Percentiles rank a stretch among this genome's conserved stretches.
Conservation (phyloP, 1,140 invertebrate species). For the Leptoteleia sp. region DNA sequence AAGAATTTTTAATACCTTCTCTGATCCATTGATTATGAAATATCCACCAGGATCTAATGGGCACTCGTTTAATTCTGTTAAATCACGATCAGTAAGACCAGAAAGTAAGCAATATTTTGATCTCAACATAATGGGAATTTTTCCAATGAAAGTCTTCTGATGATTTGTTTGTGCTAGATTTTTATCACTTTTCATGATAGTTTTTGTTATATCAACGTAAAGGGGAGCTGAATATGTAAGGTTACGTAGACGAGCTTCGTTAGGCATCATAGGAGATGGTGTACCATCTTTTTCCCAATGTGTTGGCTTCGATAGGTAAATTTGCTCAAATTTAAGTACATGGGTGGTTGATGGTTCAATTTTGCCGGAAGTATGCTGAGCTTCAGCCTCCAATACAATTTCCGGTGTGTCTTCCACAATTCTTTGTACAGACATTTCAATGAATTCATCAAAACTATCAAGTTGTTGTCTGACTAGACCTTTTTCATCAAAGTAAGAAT, state of each 20-base stretch:
- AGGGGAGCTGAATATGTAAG: constrained; percentile 97
- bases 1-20: no score
- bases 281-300: constrained; percentile 99
- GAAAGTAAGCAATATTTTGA: constrained; percentile 97
- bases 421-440: constrained; percentile 99
- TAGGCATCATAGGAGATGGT: constrained; percentile 99
- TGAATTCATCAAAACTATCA: constrained; percentile 99
- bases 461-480: constrained; percentile 98
- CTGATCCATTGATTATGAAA: constrained; percentile 97
- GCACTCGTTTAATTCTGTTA: constrained; percentile 98
- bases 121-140: constrained; percentile 99
- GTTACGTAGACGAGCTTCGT: constrained; percentile 94
- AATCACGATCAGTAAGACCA: constrained; percentile 96
- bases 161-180: constrained; percentile 37
- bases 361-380: constrained; percentile 94
- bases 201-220: constrained; percentile 99
- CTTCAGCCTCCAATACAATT: constrained; percentile 97
- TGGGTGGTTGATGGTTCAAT: constrained; percentile 94
- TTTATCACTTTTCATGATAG: no score
- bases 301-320: constrained; percentile 98
- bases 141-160: constrained; percentile 98
- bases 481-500: constrained; percentile 94
- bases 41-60: constrained; percentile 99
- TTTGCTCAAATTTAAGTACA: constrained; percentile 98
- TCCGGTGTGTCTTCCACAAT: constrained; percentile 99